Evolutionary conservation across 2,797 vertebrate genomes (phyloP).

Genomic region (Pterois miles): DNA sequence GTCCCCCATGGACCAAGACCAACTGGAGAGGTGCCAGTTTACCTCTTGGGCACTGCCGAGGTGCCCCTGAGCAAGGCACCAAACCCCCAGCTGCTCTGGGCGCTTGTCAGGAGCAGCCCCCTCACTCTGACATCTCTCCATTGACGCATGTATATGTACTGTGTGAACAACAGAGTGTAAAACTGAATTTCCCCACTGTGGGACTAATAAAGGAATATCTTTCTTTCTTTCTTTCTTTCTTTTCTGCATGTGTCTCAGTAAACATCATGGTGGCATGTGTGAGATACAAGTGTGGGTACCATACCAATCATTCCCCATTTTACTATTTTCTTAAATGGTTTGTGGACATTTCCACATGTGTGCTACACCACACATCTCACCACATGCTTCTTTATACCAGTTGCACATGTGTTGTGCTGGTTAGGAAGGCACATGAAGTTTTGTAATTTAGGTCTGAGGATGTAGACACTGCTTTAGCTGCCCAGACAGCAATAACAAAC

Average conservation of each 20-base stretch:
- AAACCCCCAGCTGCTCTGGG: too few relatives aligned
- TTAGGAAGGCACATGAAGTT: slow-evolving; percentile 45
- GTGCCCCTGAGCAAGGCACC: too few relatives aligned
- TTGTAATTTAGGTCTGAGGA: slow-evolving; percentile 48
- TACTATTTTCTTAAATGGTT: slow-evolving; percentile 56
- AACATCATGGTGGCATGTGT: slow-evolving; percentile 50
- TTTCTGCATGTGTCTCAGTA: slow-evolving; percentile 14
- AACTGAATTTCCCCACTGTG: too few relatives aligned
- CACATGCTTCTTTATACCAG: slow-evolving; percentile 47
- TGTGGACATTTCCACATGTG: slow-evolving; percentile 76
- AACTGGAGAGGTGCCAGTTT: too few relatives aligned
- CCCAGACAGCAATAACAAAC: slow-evolving; percentile 70
- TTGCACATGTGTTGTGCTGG: slow-evolving; percentile 57
- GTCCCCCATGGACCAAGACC: too few relatives aligned
- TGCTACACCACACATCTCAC: slow-evolving; percentile 56
- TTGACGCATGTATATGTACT: too few relatives aligned
- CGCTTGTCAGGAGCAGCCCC: too few relatives aligned
- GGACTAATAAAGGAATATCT: too few relatives aligned
- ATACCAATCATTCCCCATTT: slow-evolving; percentile 71
- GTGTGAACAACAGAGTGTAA: too few relatives aligned
- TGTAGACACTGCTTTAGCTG: slow-evolving; percentile 50
- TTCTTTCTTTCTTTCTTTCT: too few relatives aligned
- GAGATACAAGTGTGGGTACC: slow-evolving; percentile 47
- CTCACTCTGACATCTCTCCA: too few relatives aligned
- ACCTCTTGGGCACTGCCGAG: too few relatives aligned